phyloP scores from a whole-genome alignment of 2,797 vertebrate species.

The Tapirus indicus region DNA sequence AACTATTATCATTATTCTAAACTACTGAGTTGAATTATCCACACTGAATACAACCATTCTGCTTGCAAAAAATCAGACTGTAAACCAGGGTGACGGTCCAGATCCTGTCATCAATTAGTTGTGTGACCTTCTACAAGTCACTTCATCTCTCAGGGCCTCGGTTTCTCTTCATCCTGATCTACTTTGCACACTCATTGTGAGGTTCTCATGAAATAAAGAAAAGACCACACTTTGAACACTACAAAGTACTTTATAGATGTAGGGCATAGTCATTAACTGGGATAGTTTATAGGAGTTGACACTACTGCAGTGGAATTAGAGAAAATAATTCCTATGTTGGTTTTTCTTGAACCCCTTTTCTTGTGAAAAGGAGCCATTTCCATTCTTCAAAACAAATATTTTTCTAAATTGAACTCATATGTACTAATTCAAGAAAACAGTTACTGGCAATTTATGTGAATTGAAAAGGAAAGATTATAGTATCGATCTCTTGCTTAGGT shows the following conservation, averaged over 20 bases:
- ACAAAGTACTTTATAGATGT: neutral
- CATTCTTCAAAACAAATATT: neutral
- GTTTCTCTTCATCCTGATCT: neutral
- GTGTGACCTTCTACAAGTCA: neutral
- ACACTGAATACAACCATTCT: neutral
- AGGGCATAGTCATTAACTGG: neutral
- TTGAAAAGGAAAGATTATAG: conserved; percentile 15
- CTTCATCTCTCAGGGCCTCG: neutral
- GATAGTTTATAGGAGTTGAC: neutral
- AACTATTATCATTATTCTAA: neutral
- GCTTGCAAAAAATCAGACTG: neutral
- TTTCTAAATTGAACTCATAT: conserved; percentile 17
- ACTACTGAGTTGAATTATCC: neutral
- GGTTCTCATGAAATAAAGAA: neutral
- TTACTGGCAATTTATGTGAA: conserved; percentile 11
- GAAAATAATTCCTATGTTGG: neutral
- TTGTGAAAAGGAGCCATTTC: conserved; percentile 33
- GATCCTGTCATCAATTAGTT: neutral
- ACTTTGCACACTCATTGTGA: neutral
- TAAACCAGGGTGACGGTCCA: neutral
- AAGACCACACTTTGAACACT: neutral
- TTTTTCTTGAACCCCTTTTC: neutral
- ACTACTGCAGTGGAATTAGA: neutral
- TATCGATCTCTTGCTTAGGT: neutral
- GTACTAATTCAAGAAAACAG: conserved; percentile 44